A percentile compares a stretch with the other conserved stretches of the same genome.
Conservation (phyloP, 2,113 vertebrate species). For the Haliaeetus leucogaster region DNA sequence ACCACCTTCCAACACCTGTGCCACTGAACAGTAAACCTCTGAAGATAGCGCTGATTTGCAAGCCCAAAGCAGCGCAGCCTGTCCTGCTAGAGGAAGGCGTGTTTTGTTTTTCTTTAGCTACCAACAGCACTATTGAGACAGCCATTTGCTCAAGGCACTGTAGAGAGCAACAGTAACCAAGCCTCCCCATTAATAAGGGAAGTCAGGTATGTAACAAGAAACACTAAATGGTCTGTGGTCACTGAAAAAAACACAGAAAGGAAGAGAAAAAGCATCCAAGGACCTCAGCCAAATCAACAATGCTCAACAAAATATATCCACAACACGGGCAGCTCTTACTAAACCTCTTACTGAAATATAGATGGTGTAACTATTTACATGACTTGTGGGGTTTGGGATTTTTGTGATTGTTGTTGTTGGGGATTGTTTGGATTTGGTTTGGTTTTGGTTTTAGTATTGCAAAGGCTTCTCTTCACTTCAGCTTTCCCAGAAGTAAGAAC, state of each 20-base stretch:
- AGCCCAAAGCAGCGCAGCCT: neutral
- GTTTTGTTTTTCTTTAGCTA: neutral
- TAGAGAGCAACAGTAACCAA: rapidly evolving
- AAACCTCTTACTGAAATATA: neutral
- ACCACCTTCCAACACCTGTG: neutral
- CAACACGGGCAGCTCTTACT: neutral
- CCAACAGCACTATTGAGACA: neutral
- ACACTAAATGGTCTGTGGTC: neutral
- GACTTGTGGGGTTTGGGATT: neutral
- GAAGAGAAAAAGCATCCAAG: neutral
- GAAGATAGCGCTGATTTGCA: neutral
- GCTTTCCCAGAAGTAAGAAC: neutral
- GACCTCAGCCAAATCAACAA: neutral
- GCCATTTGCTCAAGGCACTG: neutral
- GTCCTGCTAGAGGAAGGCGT: neutral
- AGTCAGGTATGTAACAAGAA: neutral
- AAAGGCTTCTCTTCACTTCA: neutral
- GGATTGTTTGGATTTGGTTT: neutral
- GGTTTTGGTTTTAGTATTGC: neutral
- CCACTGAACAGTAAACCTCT: neutral
- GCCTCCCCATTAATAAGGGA: neutral
- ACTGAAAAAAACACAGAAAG: neutral
- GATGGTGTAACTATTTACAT: neutral
- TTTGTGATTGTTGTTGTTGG: neutral
- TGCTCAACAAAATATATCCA: neutral